Evolutionary conservation across 2,888 invertebrate genomes (phyloP).

Genomic region (Calephelis perditalis): DNA sequence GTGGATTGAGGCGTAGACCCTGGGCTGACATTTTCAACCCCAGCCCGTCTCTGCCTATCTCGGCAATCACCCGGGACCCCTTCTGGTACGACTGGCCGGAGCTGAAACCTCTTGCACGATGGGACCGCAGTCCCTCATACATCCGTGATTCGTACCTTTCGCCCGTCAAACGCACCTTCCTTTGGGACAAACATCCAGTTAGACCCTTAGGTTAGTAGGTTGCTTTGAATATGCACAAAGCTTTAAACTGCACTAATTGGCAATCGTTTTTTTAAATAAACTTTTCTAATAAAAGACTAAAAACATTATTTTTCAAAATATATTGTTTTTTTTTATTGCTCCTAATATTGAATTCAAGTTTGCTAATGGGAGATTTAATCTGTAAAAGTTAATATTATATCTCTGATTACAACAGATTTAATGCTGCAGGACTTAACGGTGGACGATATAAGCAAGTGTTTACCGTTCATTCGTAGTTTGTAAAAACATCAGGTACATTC

Average conservation of each 20-base stretch:
- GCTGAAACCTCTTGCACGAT: constrained; percentile 85
- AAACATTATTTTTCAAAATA: constrained; percentile 16
- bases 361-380: constrained; percentile 35
- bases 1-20: constrained; percentile 77
- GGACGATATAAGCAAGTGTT: constrained; percentile 67
- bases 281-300: background rate
- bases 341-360: constrained; percentile 68
- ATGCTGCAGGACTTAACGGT: constrained; percentile 72
- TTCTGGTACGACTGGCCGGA: constrained; percentile 93
- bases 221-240: constrained; percentile 57
- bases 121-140: constrained; percentile 86
- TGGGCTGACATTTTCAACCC: constrained; percentile 88
- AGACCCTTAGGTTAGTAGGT: constrained; percentile 91
- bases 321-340: constrained; percentile 30
- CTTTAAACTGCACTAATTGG: constrained; percentile 58
- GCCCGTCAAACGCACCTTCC: constrained; percentile 93
- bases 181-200: constrained; percentile 94
- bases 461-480: constrained; percentile 73
- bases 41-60: constrained; percentile 86
- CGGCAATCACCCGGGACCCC: constrained; percentile 90
- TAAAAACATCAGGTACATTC: constrained; percentile 60
- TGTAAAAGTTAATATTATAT: constrained; percentile 30
- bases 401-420: constrained; percentile 64
- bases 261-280: constrained; percentile 24
- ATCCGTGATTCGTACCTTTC: constrained; percentile 93